These are phyloP conservation scores for Hipposideros armiger DNA, from an alignment of 2,113 vertebrate genomes.

Conservation along the genomic window DNA sequence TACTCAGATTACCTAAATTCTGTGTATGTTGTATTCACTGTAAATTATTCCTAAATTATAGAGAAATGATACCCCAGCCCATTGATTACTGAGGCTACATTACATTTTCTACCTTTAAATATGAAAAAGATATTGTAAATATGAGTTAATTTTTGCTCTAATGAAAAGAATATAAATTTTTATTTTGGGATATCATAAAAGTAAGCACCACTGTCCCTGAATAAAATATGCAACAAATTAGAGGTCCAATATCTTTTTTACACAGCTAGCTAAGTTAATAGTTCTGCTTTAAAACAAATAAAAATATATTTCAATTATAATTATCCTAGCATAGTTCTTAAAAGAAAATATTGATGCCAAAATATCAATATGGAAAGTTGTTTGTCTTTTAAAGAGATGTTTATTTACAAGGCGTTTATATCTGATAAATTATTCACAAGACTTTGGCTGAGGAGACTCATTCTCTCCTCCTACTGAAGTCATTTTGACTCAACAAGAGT, in stretches of 20 bases:
- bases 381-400: not conserved
- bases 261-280: not conserved
- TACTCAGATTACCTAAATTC: slow-evolving; percentile 58
- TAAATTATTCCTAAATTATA: slow-evolving; percentile 61
- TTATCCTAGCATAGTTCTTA: not conserved
- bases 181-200: slow-evolving; percentile 64
- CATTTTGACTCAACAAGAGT: not conserved
- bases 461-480: not conserved
- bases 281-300: slow-evolving; percentile 49
- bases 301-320: slow-evolving; percentile 13
- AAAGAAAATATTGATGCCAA: not conserved
- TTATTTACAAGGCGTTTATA: not conserved
- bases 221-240: slow-evolving; percentile 63
- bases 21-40: not conserved
- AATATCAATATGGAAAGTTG: not conserved
- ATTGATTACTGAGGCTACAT: slow-evolving; percentile 67
- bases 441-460: not conserved
- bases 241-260: not conserved
- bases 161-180: slow-evolving; percentile 76
- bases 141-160: slow-evolving; percentile 70
- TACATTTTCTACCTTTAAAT: slow-evolving; percentile 73
- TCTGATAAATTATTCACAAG: not conserved
- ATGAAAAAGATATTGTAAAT: slow-evolving; percentile 75
- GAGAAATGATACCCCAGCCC: slow-evolving; percentile 64
- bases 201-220: not conserved